phyloP scores from a whole-genome alignment of 2,797 vertebrate genomes.

The Pseudopleuronectes americanus region DNA sequence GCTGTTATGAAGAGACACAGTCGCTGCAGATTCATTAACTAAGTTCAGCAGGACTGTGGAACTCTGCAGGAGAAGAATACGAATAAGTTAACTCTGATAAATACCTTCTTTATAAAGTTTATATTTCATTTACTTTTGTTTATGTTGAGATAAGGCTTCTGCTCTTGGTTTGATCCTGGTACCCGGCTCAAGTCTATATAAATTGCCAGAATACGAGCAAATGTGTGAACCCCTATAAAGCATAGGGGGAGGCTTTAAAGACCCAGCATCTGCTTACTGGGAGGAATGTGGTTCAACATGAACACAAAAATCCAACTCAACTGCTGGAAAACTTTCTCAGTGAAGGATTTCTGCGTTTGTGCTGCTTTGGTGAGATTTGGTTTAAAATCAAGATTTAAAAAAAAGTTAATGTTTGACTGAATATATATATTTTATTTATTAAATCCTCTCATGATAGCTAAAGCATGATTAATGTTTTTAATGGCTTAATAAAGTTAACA shows the following conservation, averaged over 20 bases:
- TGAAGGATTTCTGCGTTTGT: background rate
- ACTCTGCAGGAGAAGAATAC: conserved; percentile 8
- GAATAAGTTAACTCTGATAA: background rate
- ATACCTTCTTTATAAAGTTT: background rate
- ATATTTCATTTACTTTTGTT: background rate
- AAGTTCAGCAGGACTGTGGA: conserved; percentile 4
- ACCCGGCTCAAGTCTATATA: background rate
- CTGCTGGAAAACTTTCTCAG: background rate
- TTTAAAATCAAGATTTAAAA: no score
- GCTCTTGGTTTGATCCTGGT: background rate
- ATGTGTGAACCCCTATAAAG: background rate
- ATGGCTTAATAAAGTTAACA: background rate
- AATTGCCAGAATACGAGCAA: background rate
- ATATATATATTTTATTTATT: background rate
- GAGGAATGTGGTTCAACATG: background rate
- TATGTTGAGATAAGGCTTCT: background rate
- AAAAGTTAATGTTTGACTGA: background rate
- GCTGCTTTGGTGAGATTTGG: no score
- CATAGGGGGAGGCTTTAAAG: background rate
- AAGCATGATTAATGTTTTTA: background rate
- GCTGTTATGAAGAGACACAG: conserved; percentile 21
- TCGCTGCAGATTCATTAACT: conserved; percentile 33
- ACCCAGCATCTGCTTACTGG: background rate
- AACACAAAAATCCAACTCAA: background rate
- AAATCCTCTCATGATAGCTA: background rate